Base-by-base conservation (phyloP, 2,113 vertebrate species). In the Aramus guarauna region DNA sequence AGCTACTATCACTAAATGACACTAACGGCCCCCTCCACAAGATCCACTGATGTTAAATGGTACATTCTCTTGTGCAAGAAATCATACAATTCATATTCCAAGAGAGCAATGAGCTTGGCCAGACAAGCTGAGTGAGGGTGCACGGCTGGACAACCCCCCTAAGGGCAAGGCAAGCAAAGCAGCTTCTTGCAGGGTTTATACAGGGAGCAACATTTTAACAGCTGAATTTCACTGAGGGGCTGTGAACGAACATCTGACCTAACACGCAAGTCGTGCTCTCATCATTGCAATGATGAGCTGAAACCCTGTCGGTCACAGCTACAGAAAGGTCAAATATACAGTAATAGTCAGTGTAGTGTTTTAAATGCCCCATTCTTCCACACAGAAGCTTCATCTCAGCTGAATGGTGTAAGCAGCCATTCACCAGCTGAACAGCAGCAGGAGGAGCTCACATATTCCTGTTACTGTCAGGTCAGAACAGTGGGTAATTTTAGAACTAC, bases 401-500 rank as follows among this genome's bases (percentile, higher is more conserved):
- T 71, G 47, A 74, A 10, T 8, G 26, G 73, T n/a, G 9, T n/a
- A 59, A 86, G 90, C 68, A 87, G 59, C 59, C 52, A 56, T 12
- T 52, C 6, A 29, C 36, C 5, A 16, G 50, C 78, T 71, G 55
- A 93, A 71, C 34, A 84, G 90, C 64, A 86, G 79, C 72, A 88
- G 60, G 59, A 94, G 34, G 12, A 94, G 69, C 80, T 92, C 60
- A 15, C 45, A 64, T 60, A 84, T 41, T 94, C 53, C 69, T 39
- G 34, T 56, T 73, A 29, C 48, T 50, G 27, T 89, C 72, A 92
- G 83, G 85, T 84, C 79, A 92, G 71, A 95, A 84, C 56, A 81
- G 52, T 34, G 39, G 39, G 22, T 94, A 85, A 95, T 94, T 96
- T 92, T 94, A 96, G 68, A 81, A 85, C 76, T 86, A 58, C 83